These are phyloP conservation scores for Macaca fascicularis DNA, from an alignment of 2,113 vertebrate species.

Conservation along the genomic window DNA sequence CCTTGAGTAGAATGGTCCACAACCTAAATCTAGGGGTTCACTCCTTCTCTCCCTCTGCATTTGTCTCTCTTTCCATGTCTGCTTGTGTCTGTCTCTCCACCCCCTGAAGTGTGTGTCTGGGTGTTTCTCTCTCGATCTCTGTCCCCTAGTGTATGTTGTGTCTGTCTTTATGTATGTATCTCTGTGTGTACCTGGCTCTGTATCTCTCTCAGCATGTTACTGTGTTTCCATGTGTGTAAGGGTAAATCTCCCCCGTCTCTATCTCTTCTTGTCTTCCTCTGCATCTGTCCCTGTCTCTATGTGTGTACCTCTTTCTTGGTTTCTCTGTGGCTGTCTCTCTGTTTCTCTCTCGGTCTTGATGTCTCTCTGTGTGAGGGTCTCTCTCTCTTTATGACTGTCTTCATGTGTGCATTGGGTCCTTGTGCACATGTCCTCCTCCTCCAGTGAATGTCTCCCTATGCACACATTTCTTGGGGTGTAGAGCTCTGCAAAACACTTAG, in stretches of 20 bases:
- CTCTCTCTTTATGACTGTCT: neutral
- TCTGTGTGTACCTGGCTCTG: neutral
- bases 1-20: rapidly evolving
- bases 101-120: neutral
- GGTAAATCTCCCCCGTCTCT: neutral
- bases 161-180: neutral
- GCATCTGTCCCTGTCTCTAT: neutral
- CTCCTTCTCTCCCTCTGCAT: neutral
- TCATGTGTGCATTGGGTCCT: no score
- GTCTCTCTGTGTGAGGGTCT: neutral
- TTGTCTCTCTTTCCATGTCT: neutral
- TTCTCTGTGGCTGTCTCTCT: neutral
- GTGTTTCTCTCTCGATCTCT: neutral
- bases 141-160: neutral
- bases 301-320: neutral
- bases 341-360: neutral
- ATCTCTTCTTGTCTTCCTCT: neutral
- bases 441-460: neutral
- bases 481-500: neutral
- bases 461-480: neutral
- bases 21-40: neutral
- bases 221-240: neutral
- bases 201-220: neutral
- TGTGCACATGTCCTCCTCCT: neutral
- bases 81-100: neutral